phyloP scores from a whole-genome alignment of 2,888 invertebrate genomes.

The Prenolepis imparis region DNA sequence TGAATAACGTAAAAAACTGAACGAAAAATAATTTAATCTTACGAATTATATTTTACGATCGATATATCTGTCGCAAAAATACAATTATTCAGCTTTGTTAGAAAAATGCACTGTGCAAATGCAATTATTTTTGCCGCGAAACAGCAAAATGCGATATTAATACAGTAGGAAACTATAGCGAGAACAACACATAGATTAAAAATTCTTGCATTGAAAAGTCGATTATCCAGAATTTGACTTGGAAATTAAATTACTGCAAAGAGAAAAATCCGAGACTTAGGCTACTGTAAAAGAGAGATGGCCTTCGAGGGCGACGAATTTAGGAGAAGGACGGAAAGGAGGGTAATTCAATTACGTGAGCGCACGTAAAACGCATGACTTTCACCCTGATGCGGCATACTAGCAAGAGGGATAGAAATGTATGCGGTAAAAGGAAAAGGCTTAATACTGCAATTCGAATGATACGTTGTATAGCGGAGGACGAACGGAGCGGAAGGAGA shows the following conservation, averaged over 20 bases:
- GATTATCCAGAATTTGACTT: constrained; percentile 35
- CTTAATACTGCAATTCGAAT: constrained; percentile 76
- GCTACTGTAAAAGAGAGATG: not conserved
- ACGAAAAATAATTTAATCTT: constrained; percentile 10
- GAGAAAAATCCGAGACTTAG: constrained; percentile 36
- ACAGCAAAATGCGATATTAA: constrained; percentile 23
- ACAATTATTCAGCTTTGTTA: not conserved
- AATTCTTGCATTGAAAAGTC: constrained; percentile 39
- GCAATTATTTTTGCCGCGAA: not conserved
- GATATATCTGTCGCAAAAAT: not conserved
- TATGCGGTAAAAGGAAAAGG: constrained; percentile 19
- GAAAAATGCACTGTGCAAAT: constrained; percentile 10
- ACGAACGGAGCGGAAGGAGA: constrained; percentile 48
- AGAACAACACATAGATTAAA: constrained; percentile 29
- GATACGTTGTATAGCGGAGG: constrained; percentile 61
- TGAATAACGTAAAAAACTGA: too few relatives aligned
- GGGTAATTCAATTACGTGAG: constrained; percentile 66
- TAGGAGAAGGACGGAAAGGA: not conserved
- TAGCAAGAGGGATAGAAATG: constrained; percentile 28
- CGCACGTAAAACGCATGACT: constrained; percentile 65
- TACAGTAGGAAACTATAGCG: constrained; percentile 22
- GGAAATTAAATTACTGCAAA: constrained; percentile 59
- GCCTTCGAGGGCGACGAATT: constrained; percentile 2
- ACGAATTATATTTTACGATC: not conserved
- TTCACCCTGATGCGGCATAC: constrained; percentile 44